Conservation (phyloP, 2,113 vertebrate species). For the Hippocampus guttulatus region DNA sequence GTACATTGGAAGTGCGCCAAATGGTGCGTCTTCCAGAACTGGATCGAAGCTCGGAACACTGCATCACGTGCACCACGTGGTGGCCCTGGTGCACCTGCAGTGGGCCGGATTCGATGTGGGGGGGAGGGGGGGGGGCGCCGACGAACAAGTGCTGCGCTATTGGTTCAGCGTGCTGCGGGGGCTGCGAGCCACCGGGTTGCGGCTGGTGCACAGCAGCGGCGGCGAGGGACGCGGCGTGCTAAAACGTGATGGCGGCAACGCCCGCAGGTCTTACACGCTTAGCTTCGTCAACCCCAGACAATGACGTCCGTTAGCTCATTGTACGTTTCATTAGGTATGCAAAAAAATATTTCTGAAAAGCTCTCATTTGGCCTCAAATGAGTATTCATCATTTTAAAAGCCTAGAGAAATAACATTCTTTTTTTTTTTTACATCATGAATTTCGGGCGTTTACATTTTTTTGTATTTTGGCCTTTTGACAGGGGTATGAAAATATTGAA, state of each 20-base stretch:
- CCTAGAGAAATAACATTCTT: no score
- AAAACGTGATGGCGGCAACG: constrained; percentile 38
- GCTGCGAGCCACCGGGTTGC: constrained; percentile 57
- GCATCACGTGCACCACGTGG: constrained; percentile 63
- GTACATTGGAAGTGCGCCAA: constrained; percentile 72
- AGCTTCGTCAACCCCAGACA: constrained; percentile 69
- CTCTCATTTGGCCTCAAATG: no score
- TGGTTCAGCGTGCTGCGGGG: constrained; percentile 73
- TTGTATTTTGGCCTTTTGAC: no score
- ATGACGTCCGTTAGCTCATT: constrained; percentile 17
- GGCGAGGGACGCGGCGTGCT: constrained; percentile 59
- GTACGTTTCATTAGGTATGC: not conserved
- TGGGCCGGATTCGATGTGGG: constrained; percentile 76
- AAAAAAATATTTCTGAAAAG: no score
- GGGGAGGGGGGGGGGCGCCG: constrained; percentile 29
- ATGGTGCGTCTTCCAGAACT: constrained; percentile 74
- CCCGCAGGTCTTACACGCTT: constrained; percentile 70
- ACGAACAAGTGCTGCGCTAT: constrained; percentile 69
- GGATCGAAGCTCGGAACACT: constrained; percentile 63
- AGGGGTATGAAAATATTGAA: no score
- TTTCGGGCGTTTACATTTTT: no score
- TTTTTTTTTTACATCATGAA: no score
- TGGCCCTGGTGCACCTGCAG: constrained; percentile 69
- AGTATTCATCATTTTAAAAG: no score
- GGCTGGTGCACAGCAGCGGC: constrained; percentile 60